phyloP scores from a whole-genome alignment of 2,113 vertebrate genomes.

The Stegostoma tigrinum region DNA sequence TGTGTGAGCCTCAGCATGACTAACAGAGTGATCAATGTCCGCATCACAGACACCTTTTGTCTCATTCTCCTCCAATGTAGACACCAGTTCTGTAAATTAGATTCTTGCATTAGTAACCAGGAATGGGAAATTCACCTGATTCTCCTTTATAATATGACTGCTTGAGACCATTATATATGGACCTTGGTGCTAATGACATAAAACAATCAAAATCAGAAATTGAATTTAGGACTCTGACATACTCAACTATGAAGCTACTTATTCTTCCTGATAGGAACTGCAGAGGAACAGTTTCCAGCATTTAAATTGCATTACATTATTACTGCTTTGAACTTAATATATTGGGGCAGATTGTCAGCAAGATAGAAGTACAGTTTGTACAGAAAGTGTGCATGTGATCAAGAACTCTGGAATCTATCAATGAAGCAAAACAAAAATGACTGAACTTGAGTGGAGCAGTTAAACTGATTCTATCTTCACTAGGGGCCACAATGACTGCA shows the following conservation, averaged over 20 bases:
- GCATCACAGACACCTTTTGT: neutral
- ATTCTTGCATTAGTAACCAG: neutral
- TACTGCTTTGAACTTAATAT: conserved; percentile 20
- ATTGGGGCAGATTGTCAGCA: conserved; percentile 29
- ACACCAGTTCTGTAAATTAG: neutral
- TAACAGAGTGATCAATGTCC: neutral
- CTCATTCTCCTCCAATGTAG: neutral
- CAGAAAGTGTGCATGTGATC: neutral
- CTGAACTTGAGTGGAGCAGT: neutral
- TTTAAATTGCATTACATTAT: conserved; percentile 24
- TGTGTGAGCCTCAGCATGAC: neutral
- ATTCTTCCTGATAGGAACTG: neutral
- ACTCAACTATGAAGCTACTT: neutral
- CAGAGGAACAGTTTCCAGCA: neutral
- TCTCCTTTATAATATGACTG: neutral
- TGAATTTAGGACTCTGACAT: neutral
- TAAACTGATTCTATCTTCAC: neutral
- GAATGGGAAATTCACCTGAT: neutral
- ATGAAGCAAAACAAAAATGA: neutral
- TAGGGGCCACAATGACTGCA: neutral
- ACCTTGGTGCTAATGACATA: neutral
- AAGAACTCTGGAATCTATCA: neutral
- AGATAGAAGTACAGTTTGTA: conserved; percentile 30
- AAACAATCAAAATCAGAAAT: neutral
- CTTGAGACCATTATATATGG: neutral